Base-by-base conservation (phyloP, 1,140 invertebrate species). In the Magallana gigas region DNA sequence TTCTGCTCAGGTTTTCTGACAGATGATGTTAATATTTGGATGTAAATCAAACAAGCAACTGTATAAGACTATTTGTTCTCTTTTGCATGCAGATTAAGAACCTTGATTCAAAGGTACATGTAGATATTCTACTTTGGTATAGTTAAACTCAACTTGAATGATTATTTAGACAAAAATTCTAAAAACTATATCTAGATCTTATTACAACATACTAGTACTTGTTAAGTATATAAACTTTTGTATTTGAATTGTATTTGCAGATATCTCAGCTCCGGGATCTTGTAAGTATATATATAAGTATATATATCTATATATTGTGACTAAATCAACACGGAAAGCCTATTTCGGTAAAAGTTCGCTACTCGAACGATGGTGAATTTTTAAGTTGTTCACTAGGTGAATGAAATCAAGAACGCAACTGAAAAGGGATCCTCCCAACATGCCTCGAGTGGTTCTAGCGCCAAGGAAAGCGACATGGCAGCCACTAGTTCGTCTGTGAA, bases 381-480 rank as follows among this genome's bases (percentile, higher is more conserved):
- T 48, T 48, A 5, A 48, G 5, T 48, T 48, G 36, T 5, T 48
- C 36, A 48, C 36, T 76, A 76, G 68, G 9, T 76, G 23, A 76
- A 76, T 76, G 68, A 76, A 8, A 76, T 76, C 68, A 76, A 76
- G 68, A 76, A 76, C 36, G 23, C 23, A 29, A 76, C 48, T 76
- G 23, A 29, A 11, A 76, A 76, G 4, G 68, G 14, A 29, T 36
- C 68, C 23, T 14, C 68, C 9, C 23, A 48, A 18, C 23, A 8
- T 76, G 68, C 12, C 9, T 12, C 9, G 8, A 36, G 23, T 9
- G 23, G 5, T 12, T 36, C 68, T 29, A 29, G 23, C 36, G 68
- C 23, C 8, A 76, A 76, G 68, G 68, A 76, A 76, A 29, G 18
- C 8, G 68, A 76, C 36, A 76, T 76, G 68, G 2, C 23, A 76